Evolutionary conservation across 2,797 vertebrate species (phyloP).

Genomic region (Acipenser transmontanus): DNA sequence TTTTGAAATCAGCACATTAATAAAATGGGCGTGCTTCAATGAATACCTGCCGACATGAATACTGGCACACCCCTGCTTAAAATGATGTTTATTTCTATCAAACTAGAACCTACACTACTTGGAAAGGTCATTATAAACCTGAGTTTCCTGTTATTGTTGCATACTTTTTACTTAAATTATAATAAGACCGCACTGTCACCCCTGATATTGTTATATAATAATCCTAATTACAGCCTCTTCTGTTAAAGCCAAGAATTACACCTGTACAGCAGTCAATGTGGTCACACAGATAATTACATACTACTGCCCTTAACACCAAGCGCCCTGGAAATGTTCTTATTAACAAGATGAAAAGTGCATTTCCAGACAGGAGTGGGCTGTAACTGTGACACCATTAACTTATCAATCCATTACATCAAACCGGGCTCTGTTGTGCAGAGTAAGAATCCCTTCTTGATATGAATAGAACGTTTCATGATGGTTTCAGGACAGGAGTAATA

Average conservation of each 20-base stretch:
- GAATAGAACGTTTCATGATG: conserved; percentile 73
- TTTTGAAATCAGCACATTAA: too few species aligned
- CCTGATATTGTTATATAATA: neutral
- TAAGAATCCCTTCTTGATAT: conserved; percentile 72
- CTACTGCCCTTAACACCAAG: conserved; percentile 56
- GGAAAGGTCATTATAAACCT: too few species aligned
- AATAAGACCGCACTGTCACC: too few species aligned
- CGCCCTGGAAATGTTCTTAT: conserved; percentile 80
- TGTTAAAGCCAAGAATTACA: conserved; percentile 64
- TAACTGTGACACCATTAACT: conserved; percentile 68
- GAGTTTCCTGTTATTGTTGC: too few species aligned
- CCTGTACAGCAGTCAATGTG: conserved; percentile 54
- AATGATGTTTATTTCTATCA: too few species aligned
- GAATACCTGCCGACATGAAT: too few species aligned
- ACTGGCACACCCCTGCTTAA: too few species aligned
- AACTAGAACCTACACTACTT: too few species aligned
- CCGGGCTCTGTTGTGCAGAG: conserved; percentile 53
- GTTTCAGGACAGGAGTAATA: conserved; percentile 64
- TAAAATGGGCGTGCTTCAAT: too few species aligned
- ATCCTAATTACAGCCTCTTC: conserved; percentile 58
- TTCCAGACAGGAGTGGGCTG: conserved; percentile 55
- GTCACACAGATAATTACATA: conserved; percentile 69
- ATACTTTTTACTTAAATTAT: too few species aligned
- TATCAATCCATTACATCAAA: conserved; percentile 66
- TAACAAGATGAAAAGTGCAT: conserved; percentile 59